These are phyloP conservation scores for Eulemur rufifrons DNA, from an alignment of 2,113 vertebrate species.

Conservation along the genomic window DNA sequence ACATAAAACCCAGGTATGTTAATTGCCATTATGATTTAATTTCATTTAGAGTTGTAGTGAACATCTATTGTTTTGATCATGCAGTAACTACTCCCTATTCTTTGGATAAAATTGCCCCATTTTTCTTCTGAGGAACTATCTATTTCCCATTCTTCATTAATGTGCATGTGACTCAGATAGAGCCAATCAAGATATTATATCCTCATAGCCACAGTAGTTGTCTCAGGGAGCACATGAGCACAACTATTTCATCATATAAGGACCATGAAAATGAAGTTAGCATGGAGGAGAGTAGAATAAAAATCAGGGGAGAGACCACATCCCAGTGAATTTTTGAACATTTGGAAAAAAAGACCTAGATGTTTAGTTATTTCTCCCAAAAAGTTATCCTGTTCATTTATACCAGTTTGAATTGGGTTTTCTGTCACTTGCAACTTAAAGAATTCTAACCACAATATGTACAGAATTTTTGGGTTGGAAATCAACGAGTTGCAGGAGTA, in stretches of 20 bases:
- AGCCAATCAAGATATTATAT: not conserved
- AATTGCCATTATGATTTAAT: not conserved
- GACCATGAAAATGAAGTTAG: not conserved
- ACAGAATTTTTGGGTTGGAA: conserved; percentile 13
- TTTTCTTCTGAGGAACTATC: not conserved
- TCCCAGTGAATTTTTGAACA: not conserved
- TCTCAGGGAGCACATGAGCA: not conserved
- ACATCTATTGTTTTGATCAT: not conserved
- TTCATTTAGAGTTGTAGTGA: not conserved
- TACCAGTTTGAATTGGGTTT: not conserved
- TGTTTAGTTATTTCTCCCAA: not conserved
- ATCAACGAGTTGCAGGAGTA: not conserved
- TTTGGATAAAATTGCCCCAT: not conserved
- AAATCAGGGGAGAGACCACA: not conserved
- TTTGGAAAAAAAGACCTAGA: not conserved
- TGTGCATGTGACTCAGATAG: not conserved
- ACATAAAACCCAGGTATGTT: not conserved
- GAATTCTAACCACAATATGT: not conserved
- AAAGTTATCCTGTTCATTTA: not conserved
- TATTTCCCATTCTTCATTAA: not conserved
- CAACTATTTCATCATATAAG: not conserved
- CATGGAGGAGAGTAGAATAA: not conserved
- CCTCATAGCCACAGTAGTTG: not conserved
- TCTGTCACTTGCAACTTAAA: not conserved
- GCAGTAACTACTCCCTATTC: not conserved